Evolutionary conservation across 2,888 invertebrate genomes (phyloP).

Genomic region (Pseudococcus longispinus): DNA sequence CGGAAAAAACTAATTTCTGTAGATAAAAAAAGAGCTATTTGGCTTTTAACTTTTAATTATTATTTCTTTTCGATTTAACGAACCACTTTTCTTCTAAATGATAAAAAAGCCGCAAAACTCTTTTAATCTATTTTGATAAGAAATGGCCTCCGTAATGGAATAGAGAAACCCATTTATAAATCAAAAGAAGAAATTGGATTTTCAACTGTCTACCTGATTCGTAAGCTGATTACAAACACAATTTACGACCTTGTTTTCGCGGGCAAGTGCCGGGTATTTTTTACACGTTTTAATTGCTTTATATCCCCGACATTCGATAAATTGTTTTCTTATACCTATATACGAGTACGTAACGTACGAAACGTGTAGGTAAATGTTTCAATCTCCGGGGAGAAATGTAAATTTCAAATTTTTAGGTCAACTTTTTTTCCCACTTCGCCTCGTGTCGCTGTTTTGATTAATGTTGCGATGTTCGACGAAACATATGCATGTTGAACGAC

Average conservation of each 20-base stretch:
- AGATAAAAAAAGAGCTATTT: conserved; percentile 12
- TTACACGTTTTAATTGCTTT: conserved; percentile 35
- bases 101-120: conserved; percentile 32
- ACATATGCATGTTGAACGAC: not conserved
- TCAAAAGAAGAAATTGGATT: conserved; percentile 39
- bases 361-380: conserved; percentile 13
- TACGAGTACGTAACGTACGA: not conserved
- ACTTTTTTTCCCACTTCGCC: not conserved
- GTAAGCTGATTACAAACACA: conserved; percentile 38
- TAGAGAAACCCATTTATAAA: conserved; percentile 36
- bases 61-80: conserved; percentile 37
- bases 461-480: conserved; percentile 4
- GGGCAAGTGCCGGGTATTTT: conserved; percentile 9
- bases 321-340: conserved; percentile 33
- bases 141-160: conserved; percentile 33
- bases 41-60: conserved; percentile 32
- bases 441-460: conserved; percentile 20
- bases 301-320: conserved; percentile 6
- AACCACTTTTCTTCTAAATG: conserved; percentile 32
- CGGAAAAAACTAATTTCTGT: conserved; percentile 29
- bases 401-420: conserved; percentile 16
- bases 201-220: conserved; percentile 38
- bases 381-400: conserved; percentile 30
- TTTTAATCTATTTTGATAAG: conserved; percentile 35
- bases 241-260: conserved; percentile 29